Conservation (phyloP, 2,888 invertebrate genomes). For the Diachrysia chrysitis region DNA sequence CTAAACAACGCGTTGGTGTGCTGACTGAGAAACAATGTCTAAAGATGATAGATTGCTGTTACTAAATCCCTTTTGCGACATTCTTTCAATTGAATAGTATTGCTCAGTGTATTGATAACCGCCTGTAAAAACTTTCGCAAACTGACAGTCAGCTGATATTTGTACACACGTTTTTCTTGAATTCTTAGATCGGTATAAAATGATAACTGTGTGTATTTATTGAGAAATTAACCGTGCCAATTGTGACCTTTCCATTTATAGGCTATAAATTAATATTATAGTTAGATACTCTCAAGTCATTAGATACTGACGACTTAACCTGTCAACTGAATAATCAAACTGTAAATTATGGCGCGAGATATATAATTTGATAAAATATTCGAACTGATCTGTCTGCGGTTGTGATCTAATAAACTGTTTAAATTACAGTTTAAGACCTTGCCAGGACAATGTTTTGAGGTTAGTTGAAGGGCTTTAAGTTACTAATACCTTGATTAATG, state of each 20-base stretch:
- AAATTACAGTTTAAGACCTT: constrained; percentile 46
- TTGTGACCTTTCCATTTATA: constrained; percentile 41
- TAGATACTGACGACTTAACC: constrained; percentile 36
- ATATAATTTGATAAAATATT: constrained; percentile 43
- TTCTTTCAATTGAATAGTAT: neutral
- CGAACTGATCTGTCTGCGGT: constrained; percentile 37
- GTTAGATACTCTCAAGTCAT: constrained; percentile 30
- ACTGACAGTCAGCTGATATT: neutral
- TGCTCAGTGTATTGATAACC: neutral
- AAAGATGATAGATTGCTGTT: neutral
- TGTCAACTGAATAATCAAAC: constrained; percentile 48
- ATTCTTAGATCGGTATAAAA: constrained; percentile 24
- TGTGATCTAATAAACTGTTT: constrained; percentile 51
- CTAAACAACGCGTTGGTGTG: neutral
- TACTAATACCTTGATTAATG: constrained; percentile 16
- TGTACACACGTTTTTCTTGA: constrained; percentile 7
- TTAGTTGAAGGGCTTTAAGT: constrained; percentile 40
- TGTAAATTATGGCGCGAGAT: constrained; percentile 40
- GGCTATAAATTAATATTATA: constrained; percentile 46
- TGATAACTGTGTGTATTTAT: constrained; percentile 36
- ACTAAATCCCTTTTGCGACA: constrained; percentile 6
- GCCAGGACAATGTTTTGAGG: constrained; percentile 33
- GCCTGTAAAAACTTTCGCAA: constrained; percentile 12
- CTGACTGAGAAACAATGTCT: neutral
- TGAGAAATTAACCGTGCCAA: constrained; percentile 44